Evolutionary conservation across 2,113 vertebrate genomes (phyloP), one percentile per base, ranked within the genome.

Genomic region (Platichthys stellatus): DNA sequence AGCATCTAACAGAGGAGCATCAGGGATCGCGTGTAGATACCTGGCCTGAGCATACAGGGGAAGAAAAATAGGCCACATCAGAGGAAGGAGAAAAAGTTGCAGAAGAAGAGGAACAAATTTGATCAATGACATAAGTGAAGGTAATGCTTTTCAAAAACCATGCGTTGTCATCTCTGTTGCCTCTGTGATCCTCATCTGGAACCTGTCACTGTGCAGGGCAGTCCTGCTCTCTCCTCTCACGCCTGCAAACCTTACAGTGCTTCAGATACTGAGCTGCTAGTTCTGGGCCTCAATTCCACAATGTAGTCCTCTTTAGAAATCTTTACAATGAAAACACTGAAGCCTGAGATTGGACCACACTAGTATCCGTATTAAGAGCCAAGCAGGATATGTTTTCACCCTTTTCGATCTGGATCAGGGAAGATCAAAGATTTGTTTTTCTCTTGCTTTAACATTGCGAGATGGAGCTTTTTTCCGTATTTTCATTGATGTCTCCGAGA

Each of bases 61-160:
- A 56, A 17, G 86, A 69, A 65, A 81, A 69, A 64, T 64, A 83
- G 65, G 75, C 69, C 62, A 53, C 26, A 24, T 70, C 64, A 54
- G 43, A 74, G 47, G 45, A 80, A 45, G 45, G 18, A 43, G 63
- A 74, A 45, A 59, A 78, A 31, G 40, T 24, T 51, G 18, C 17
- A 4, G 51, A 78, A 35, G 76, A 76, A 47, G 76, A 4, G 49
- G 26, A 47, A 56, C 24, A 24, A 13, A 54, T 26, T 53, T 9
- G 2, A 65, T 3, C 23, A 45, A 63, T 31, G 31, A 31, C 31
- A 31, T 31, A 59, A 70, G 26, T 20, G 9, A 10, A 38, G 5
- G 62, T 2, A 6, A 54, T 20, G 53, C 6, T 72, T 73, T 7
- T 81, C 43, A 1, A 65, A 64, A 59, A 69, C 17, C 47, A 28